Evolutionary conservation across 2,888 invertebrate species (phyloP).

Genomic region (Rambutsinella grinnellia): DNA sequence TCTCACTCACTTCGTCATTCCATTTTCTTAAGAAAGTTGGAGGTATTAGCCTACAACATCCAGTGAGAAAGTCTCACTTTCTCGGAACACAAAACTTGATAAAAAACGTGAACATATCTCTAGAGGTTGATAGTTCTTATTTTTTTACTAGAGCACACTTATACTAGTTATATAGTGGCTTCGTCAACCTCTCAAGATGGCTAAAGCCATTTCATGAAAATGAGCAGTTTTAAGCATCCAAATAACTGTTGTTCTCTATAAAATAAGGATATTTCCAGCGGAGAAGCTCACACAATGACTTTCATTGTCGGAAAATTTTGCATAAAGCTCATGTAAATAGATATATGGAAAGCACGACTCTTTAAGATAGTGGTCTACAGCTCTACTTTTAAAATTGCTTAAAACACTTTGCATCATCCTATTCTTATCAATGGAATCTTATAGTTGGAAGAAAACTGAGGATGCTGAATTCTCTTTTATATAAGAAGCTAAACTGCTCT

Average conservation of each 20-base stretch:
- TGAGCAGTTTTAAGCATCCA: conserved; percentile 35
- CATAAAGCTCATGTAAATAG: conserved; percentile 1
- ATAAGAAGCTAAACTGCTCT: background rate
- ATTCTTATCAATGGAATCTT: background rate
- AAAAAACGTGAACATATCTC: background rate
- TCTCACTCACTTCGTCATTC: conserved; percentile 9
- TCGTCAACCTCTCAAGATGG: background rate
- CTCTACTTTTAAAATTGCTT: background rate
- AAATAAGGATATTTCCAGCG: conserved; percentile 32
- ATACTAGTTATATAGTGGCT: background rate
- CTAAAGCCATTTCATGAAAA: conserved; percentile 30
- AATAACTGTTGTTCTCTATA: conserved; percentile 46
- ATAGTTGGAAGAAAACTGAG: background rate
- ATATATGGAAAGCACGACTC: no score
- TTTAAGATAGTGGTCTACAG: no score
- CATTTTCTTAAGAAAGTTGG: conserved; percentile 17
- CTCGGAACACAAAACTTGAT: background rate
- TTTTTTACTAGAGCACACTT: no score
- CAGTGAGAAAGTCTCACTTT: background rate
- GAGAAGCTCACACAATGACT: background rate
- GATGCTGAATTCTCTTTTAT: conserved; percentile 11
- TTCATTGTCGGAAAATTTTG: background rate
- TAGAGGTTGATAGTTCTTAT: no score
- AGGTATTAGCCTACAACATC: background rate
- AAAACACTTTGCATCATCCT: background rate